Base-by-base conservation (phyloP, 2,888 invertebrate genomes). In the Muschampia plurimacula region DNA sequence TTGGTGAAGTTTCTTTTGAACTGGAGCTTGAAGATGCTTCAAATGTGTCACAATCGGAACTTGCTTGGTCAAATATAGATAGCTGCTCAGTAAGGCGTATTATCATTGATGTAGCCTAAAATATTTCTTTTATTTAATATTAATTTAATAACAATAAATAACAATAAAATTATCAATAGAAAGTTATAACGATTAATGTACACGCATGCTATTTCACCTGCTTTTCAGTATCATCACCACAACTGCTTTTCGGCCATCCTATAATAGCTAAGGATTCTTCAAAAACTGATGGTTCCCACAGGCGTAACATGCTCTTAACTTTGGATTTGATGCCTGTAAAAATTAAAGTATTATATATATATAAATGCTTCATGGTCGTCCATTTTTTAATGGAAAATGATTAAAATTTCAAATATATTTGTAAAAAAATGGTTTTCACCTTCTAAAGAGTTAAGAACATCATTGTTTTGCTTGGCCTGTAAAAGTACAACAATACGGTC, bases 231-330 rank as follows among this genome's bases (percentile, higher is more conserved):
- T 84, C 82, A n/a, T 85, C 83, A n/a, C 73, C 81, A 12, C 80
- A 80, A n/a, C 79, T 84, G 69, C 83, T 86, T 86, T 96, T 97
- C 81, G 97, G 96, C 86, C 97, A 96, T 80, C 98, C 98, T 64
- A 98, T 96, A 81, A 97, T 97, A 10, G 96, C 96, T 62, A 98
- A 94, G 0, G 98, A 97, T 84, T 98, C 98, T 84, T 98, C 98
- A 0, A 98, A 97, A 52, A 98, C 92, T 9, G 96, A 96, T 0
- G 97, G 97, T 85, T 98, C 98, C 97, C 98, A 98, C 2, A 98
- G 95, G 67, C 96, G 96, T 2, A 98, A 91, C 72, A 98, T 92
- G 67, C 97, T 97, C 76, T 97, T 95, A 0, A 98, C 97, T 95
- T 97, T 97, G 62, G 76, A 78, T 76, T 85, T 89, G 39, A 92